A percentile compares a stretch with the other conserved stretches of the same genome.
Evolutionary conservation across 2,113 vertebrate species (phyloP).

Genomic region (Limnothrissa miodon): DNA sequence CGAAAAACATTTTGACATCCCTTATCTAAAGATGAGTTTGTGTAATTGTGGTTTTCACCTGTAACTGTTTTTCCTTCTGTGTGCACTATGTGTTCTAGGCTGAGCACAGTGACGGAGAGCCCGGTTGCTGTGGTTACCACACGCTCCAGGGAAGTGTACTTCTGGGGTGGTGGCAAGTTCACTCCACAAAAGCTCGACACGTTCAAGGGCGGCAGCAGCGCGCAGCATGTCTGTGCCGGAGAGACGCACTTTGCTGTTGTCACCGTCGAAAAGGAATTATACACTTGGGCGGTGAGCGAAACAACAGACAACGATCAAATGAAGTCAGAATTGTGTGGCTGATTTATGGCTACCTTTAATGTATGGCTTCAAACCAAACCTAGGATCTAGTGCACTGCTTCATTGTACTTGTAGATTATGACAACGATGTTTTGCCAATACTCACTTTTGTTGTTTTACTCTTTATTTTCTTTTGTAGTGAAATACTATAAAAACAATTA

Average conservation of each 20-base stretch:
- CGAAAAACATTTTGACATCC: not conserved
- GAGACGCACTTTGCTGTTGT: constrained; percentile 98
- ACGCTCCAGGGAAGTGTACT: constrained; percentile 93
- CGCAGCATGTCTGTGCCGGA: constrained; percentile 93
- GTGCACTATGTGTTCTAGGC: constrained; percentile 62
- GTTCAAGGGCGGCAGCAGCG: constrained; percentile 93
- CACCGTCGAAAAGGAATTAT: constrained; percentile 97
- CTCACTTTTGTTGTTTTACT: too few species aligned
- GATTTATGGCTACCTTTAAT: not conserved
- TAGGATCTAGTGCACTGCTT: not conserved
- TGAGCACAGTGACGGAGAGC: constrained; percentile 83
- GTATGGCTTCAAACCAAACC: not conserved
- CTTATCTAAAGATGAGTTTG: not conserved
- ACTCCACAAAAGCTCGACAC: constrained; percentile 94
- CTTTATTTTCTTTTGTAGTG: too few species aligned
- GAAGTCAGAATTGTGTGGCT: not conserved
- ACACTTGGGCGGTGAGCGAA: constrained; percentile 99
- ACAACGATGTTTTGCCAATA: too few species aligned
- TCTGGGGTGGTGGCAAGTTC: constrained; percentile 96
- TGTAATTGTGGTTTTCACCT: not conserved
- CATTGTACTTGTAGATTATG: too few species aligned
- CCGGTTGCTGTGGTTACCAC: constrained; percentile 95
- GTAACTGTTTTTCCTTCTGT: not conserved
- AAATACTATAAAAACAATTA: too few species aligned
- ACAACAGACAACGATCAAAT: too few species aligned